Base-by-base conservation (phyloP, 1,140 invertebrate species). In the Sweltsa coloradensis region DNA sequence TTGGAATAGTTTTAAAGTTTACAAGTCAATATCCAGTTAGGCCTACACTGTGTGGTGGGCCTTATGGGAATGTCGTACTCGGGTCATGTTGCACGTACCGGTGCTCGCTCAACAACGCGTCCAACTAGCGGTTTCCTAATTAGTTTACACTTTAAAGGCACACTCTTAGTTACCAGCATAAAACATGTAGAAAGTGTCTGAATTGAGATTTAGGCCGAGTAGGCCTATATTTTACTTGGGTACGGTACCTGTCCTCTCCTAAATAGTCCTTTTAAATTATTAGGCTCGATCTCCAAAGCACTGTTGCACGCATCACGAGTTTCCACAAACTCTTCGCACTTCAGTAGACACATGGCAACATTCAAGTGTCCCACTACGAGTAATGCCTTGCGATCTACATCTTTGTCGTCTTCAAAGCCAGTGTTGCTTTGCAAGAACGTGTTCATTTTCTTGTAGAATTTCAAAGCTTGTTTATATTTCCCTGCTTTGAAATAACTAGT, bases 221-320 rank as follows among this genome's bases (percentile, higher is more conserved):
- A n/a, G n/a, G n/a, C 14, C 11, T 36, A 39, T 23, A 51, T 49
- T 55, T n/a, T n/a, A n/a, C n/a, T n/a, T n/a, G n/a, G n/a, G n/a
- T n/a, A n/a, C n/a, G n/a, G n/a, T 62, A 78, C 76, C 62, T 85
- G 81, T 0, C 89, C 95, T 53, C 87, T 70, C 56, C 95, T 75
- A 59, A 92, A 99, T 1, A 89, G 65, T 0, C 83, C 94, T 65
- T 99, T 98, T 3, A 88, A 82, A 68, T 89, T 96, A 6, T 78
- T 74, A 0, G 73, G 60, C 59, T 92, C 83, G 5, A 89, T 53
- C 39, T 80, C 74, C 2, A 97, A 61, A 4, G 80, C 89, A 55
- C 80, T 78, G 14, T 78, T 74, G 48, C 78, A 77, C 27, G 77
- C 67, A 36, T 83, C 73, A 50, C 78, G 79, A 1, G 85, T 88